Evolutionary conservation across 2,888 invertebrate genomes (phyloP).

Genomic region (Pasiphila rectangulata): DNA sequence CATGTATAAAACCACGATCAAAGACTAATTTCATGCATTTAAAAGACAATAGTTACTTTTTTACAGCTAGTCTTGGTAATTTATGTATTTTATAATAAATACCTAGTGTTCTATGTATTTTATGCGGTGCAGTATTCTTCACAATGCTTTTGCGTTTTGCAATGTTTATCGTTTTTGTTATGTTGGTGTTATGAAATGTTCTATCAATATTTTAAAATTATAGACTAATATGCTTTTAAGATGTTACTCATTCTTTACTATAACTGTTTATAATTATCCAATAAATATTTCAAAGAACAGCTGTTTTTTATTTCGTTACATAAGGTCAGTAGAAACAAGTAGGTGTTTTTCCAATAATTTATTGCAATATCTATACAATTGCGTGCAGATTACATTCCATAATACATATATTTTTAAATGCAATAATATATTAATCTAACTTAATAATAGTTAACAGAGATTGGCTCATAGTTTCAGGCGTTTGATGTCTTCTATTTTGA

Average conservation of each 20-base stretch:
- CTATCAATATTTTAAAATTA: conserved; percentile 11
- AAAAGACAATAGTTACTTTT: conserved; percentile 2
- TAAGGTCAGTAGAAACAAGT: too few species aligned
- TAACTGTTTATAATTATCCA: conserved; percentile 18
- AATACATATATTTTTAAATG: conserved; percentile 20
- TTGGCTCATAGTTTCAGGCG: conserved; percentile 61
- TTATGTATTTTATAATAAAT: too few species aligned
- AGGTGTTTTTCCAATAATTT: too few species aligned
- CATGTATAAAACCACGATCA: too few species aligned
- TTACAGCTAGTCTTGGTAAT: too few species aligned
- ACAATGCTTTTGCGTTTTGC: too few species aligned
- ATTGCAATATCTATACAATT: too few species aligned
- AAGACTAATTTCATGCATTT: conserved; percentile 9
- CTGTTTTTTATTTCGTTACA: conserved; percentile 1
- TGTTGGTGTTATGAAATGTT: conserved; percentile 14
- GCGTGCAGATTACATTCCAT: too few species aligned
- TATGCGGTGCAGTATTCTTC: too few species aligned
- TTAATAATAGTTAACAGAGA: neutral
- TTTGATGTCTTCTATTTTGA: conserved; percentile 93
- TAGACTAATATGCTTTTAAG: conserved; percentile 8
- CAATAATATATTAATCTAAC: conserved; percentile 17
- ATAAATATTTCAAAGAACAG: conserved; percentile 8
- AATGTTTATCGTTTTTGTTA: conserved; percentile 7
- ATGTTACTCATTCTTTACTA: conserved; percentile 22
- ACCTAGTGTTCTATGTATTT: too few species aligned